Percentiles rank a stretch among this genome's conserved stretches.
Evolutionary conservation across 2,113 vertebrate species (phyloP).

Genomic region (Ceyx melanurus): DNA sequence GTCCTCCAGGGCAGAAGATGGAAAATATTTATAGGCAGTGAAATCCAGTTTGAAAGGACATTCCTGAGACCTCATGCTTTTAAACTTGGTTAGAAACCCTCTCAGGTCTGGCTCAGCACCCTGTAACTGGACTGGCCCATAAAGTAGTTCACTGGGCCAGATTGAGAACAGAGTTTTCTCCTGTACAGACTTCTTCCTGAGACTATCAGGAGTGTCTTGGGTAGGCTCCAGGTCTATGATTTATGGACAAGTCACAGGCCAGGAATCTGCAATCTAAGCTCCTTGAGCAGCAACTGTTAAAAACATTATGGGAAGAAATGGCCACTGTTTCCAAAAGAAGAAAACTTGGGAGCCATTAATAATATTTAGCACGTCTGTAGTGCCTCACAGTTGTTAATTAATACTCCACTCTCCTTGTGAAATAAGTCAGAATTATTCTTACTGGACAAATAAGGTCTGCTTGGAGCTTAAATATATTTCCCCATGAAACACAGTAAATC

Average conservation of each 20-base stretch:
- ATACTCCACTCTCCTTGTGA: neutral
- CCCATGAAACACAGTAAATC: neutral
- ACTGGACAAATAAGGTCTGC: neutral
- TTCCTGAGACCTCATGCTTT: constrained; percentile 36
- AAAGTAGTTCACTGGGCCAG: constrained; percentile 30
- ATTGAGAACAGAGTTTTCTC: constrained; percentile 47
- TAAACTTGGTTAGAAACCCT: constrained; percentile 25
- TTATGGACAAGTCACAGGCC: constrained; percentile 55
- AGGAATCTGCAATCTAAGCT: constrained; percentile 66
- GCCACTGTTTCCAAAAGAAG: constrained; percentile 54
- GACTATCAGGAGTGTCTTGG: constrained; percentile 47
- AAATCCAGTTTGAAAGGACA: constrained; percentile 49
- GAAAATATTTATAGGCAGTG: constrained; percentile 49
- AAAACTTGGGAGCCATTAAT: constrained; percentile 54
- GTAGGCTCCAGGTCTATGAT: constrained; percentile 52
- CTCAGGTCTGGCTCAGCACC: neutral
- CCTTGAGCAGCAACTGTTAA: constrained; percentile 62
- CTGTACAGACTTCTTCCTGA: constrained; percentile 52
- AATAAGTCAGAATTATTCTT: neutral
- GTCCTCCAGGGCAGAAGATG: constrained; percentile 7
- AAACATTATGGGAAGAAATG: constrained; percentile 59
- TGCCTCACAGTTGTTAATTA: neutral
- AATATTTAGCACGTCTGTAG: constrained; percentile 17
- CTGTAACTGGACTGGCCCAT: constrained; percentile 29
- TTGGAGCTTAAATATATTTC: neutral